These are phyloP conservation scores for Campoletis raptor DNA, from an alignment of 2,888 invertebrate species.

Conservation along the genomic window DNA sequence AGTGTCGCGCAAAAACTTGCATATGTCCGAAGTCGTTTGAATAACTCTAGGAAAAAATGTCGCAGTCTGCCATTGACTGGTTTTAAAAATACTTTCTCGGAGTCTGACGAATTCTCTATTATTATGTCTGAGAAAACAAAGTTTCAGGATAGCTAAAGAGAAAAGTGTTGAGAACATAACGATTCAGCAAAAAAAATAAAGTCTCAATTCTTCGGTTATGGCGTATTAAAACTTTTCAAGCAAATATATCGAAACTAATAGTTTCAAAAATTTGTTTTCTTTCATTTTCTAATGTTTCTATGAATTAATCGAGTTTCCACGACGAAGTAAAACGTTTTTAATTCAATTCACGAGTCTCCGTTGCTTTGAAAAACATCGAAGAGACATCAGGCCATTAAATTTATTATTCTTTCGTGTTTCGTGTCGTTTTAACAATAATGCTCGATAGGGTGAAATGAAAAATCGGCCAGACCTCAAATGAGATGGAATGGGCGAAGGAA, in stretches of 20 bases:
- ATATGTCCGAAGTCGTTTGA: neutral
- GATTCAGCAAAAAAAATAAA: neutral
- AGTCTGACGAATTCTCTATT: neutral
- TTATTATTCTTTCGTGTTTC: neutral
- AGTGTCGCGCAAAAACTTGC: neutral
- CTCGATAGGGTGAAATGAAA: conserved; percentile 10
- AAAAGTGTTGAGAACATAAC: neutral
- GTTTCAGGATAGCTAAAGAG: neutral
- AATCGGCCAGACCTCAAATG: conserved; percentile 21
- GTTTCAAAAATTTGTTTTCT: neutral
- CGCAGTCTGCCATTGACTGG: conserved; percentile 11
- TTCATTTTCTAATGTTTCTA: neutral
- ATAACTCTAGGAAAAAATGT: neutral
- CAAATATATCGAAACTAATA: neutral
- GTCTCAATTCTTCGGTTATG: neutral
- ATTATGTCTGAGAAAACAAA: neutral
- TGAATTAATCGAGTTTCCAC: neutral
- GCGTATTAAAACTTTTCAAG: neutral
- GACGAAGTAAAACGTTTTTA: neutral
- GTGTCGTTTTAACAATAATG: neutral
- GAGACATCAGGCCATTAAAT: neutral
- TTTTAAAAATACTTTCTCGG: neutral
- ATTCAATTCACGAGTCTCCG: neutral
- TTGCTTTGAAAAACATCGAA: neutral
- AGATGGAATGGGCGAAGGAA: conserved; percentile 18